Base-by-base conservation (phyloP, 2,113 vertebrate genomes). In the Centropus unirufus region DNA sequence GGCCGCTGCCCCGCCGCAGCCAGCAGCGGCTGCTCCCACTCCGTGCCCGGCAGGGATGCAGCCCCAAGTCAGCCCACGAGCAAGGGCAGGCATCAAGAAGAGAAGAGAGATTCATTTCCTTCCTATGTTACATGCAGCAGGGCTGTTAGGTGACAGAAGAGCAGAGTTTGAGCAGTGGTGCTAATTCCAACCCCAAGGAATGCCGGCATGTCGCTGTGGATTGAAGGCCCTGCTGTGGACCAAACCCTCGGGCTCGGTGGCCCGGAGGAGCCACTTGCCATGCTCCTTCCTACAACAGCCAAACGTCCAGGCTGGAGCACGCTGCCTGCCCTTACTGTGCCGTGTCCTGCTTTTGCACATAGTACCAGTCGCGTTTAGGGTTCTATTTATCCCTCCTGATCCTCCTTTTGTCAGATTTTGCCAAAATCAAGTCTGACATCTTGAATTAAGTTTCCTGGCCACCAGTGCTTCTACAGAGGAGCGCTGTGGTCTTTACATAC, bases 261-360 rank as follows among this genome's bases (percentile, higher is more conserved):
- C 36, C 17, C 6, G 1, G 44, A 27, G 44, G 24, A 24, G 80
- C 9, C 3, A 14, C 20, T 5, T 10, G 1, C 29, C 21, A 1
- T 1, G 3, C 11, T 29, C 9, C 49, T 59, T 14, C 5, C 0
- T 9, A 4, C 6, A 4, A 9, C 3, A 11, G 2, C 13, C 13
- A 10, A 5, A 11, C 4, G 2, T 0, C 30, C 19, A 5, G 34
- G 32, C 36, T 34, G 13, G 0, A 3, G 4, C 18, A 3, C 1
- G 1, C 9, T 19, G n/a, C 30, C 22, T 32, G 54, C 20, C 58
- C 27, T 73, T 15, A 3, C 4, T 22, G 6, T 1, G 11, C 1
- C 7, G 27, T 0, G 0, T 6, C 34, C 10, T 20, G 39, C 27
- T 23, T 17, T 27, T 12, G 5, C 18, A 20, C 8, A 15, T 6